These are phyloP conservation scores for Tetragnatha montana DNA, from an alignment of 2,888 invertebrate species.

Conservation along the genomic window DNA sequence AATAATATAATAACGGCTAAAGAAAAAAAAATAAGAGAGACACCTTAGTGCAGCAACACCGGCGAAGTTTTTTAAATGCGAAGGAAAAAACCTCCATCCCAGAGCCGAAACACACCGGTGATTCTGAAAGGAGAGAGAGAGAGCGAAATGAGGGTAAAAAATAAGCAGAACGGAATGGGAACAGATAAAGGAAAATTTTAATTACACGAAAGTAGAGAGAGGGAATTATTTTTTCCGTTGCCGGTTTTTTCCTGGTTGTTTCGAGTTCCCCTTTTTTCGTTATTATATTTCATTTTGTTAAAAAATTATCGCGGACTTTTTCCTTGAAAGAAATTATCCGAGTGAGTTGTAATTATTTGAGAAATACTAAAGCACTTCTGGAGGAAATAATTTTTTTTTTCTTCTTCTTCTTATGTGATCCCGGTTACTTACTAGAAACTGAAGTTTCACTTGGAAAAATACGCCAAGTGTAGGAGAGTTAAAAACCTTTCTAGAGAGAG, in stretches of 20 bases:
- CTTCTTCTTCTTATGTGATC: not conserved
- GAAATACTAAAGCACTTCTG: conserved; percentile 20
- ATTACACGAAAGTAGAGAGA: not conserved
- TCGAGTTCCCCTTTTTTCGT: not conserved
- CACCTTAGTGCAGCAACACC: not conserved
- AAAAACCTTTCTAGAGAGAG: not conserved
- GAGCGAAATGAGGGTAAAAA: not conserved
- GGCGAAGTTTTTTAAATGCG: not conserved
- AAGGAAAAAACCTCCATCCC: not conserved
- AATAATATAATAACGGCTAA: not conserved
- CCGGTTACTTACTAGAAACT: not conserved
- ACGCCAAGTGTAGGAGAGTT: not conserved
- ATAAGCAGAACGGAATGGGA: not conserved
- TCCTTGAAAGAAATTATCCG: conserved; percentile 60
- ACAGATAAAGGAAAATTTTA: not conserved
- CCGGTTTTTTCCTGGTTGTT: not conserved
- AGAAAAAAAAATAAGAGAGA: not conserved
- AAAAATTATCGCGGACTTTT: conserved; percentile 60
- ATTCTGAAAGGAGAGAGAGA: not conserved
- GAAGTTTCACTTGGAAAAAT: not conserved
- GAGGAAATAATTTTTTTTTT: not conserved
- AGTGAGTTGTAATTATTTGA: conserved; percentile 61
- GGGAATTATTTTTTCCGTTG: not conserved
- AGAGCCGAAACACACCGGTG: not conserved
- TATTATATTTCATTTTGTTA: conserved; percentile 13